Evolutionary conservation across 2,888 invertebrate genomes (phyloP).

Genomic region (Tinea trinotella): DNA sequence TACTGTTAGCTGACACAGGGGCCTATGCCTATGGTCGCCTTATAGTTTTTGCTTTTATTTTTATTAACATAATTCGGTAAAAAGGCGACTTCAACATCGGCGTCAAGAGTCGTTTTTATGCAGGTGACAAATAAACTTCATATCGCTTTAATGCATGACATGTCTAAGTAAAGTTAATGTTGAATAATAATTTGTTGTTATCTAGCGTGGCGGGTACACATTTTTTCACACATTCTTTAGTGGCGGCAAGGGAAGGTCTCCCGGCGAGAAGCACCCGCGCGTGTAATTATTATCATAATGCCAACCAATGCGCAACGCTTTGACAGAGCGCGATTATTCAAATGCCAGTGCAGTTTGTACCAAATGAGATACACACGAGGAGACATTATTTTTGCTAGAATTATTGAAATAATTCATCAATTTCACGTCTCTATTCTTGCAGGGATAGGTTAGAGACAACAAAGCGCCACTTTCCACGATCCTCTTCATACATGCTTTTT

Average conservation of each 20-base stretch:
- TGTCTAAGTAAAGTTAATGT: slow-evolving; percentile 13
- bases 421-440: no score
- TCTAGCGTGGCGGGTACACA: slow-evolving; percentile 33
- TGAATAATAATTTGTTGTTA: slow-evolving; percentile 31
- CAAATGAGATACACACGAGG: neutral
- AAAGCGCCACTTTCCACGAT: no score
- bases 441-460: no score
- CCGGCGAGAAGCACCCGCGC: slow-evolving; percentile 50
- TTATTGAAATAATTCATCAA: no score
- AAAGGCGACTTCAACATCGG: no score
- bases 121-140: neutral
- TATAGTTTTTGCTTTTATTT: no score
- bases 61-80: no score
- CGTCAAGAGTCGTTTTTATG: neutral
- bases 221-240: slow-evolving; percentile 61
- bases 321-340: slow-evolving; percentile 63
- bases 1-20: no score
- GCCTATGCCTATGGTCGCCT: no score
- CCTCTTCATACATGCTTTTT: no score
- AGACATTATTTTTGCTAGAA: slow-evolving; percentile 24
- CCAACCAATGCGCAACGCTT: slow-evolving; percentile 21
- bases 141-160: neutral
- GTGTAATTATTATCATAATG: slow-evolving; percentile 72
- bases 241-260: slow-evolving; percentile 33
- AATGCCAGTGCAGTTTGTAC: slow-evolving; percentile 35